Percentiles rank a stretch among this genome's conserved stretches.
Evolutionary conservation across 2,888 invertebrate genomes (phyloP).

Genomic region (Sminthurides aquaticus): DNA sequence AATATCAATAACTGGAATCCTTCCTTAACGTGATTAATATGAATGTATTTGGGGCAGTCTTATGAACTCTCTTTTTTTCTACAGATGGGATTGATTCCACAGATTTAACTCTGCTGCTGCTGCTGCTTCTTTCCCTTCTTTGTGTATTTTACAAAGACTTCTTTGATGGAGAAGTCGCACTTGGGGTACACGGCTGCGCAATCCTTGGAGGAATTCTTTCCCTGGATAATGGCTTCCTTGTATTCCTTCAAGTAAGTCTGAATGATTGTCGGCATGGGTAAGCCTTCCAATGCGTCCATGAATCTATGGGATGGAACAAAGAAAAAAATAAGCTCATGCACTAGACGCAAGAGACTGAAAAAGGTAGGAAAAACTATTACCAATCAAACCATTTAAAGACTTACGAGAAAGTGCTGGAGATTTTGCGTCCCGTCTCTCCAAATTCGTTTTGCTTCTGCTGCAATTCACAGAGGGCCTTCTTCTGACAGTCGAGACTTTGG

Average conservation of each 20-base stretch:
- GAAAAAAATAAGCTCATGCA: not conserved
- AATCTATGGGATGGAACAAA: slow-evolving; percentile 24
- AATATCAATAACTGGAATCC: too few relatives aligned
- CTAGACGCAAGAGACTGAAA: too few relatives aligned
- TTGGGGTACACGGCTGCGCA: slow-evolving; percentile 33
- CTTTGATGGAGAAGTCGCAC: slow-evolving; percentile 43
- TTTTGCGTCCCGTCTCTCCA: slow-evolving; percentile 43
- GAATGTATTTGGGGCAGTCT: too few relatives aligned
- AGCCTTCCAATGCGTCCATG: slow-evolving; percentile 39
- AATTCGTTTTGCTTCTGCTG: slow-evolving; percentile 38
- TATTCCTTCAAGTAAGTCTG: slow-evolving; percentile 40
- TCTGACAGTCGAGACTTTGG: slow-evolving; percentile 43
- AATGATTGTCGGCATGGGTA: slow-evolving; percentile 41
- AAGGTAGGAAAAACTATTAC: too few relatives aligned
- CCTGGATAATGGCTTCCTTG: slow-evolving; percentile 40
- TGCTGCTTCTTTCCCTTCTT: slow-evolving; percentile 18
- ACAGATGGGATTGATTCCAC: too few relatives aligned
- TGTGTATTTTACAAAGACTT: slow-evolving; percentile 32
- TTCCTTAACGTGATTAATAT: too few relatives aligned
- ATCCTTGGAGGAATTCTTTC: slow-evolving; percentile 38
- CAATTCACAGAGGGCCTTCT: slow-evolving; percentile 42
- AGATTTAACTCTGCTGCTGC: too few relatives aligned
- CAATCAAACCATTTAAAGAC: slow-evolving; percentile 15
- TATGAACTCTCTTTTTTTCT: too few relatives aligned
- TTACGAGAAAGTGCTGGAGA: slow-evolving; percentile 37